Evolutionary conservation across 2,888 invertebrate genomes (phyloP), one percentile per base, ranked within the genome.

Genomic region (Hypena proboscidalis): DNA sequence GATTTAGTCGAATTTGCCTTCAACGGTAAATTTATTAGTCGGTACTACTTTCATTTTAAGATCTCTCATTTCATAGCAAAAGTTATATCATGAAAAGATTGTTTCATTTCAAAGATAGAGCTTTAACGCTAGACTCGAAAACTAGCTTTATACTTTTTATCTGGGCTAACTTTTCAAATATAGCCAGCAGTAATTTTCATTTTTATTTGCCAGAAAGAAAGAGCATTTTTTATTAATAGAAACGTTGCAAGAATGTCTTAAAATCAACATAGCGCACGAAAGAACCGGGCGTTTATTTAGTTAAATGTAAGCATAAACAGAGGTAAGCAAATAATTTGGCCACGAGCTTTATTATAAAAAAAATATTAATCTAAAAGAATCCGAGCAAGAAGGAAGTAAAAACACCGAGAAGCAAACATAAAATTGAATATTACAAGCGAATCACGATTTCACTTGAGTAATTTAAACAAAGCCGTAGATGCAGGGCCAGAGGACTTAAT

Each of bases 401-500:
- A 63, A 58, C 57, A 50, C 53, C 44, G 48, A 41, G 39, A 42
- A 49, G 58, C 66, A 60, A 61, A 71, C 64, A 66, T 72, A 67
- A 76, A 77, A 77, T 74, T 69, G 71, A 77, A 77, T 78, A 81
- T 80, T 74, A 79, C 79, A 76, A 75, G 71, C 65, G 70, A 85
- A 85, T 85, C 85, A 77, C 78, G 70, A 70, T 79, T 83, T 82
- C 77, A 77, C 80, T 81, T 72, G 68, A 73, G 80, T 85, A 83
- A 85, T 86, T 86, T 85, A 83, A 88, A 88, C 82, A 85, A 85
- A 81, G 80, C 79, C 78, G 80, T 78, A 70, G 77, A 83, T 81
- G 77, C 78, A 77, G 77, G 71, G 76, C 70, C 74, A 67, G 72
- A 78, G 70, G 78, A 81, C 87, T 86, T 87, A 85, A 89, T 88